Conservation (phyloP, 2,113 vertebrate species). For the Antigone vipio region DNA sequence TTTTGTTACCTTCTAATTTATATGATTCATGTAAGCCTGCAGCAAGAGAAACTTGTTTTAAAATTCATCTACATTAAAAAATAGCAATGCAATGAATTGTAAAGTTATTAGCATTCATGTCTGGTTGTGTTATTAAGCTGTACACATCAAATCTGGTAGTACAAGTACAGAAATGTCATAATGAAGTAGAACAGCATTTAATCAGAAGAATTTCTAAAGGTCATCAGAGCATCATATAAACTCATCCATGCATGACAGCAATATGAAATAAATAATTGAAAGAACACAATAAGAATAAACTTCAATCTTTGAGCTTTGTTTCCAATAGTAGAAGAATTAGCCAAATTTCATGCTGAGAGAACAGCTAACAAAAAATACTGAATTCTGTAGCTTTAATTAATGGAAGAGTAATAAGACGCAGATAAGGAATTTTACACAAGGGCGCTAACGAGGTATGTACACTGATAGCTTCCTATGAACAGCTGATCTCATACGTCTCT, state of each 20-base stretch:
- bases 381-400: conserved; percentile 56
- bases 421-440: conserved; percentile 24
- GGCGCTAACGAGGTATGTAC: conserved; percentile 28
- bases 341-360: conserved; percentile 15
- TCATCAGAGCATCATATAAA: conserved; percentile 72
- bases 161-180: conserved; percentile 75
- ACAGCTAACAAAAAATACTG: background rate
- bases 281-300: conserved; percentile 44
- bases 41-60: conserved; percentile 81
- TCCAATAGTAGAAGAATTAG: conserved; percentile 26
- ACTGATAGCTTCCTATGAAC: background rate
- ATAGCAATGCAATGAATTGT: conserved; percentile 75
- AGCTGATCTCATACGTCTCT: background rate
- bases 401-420: conserved; percentile 49
- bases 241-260: conserved; percentile 57
- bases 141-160: conserved; percentile 76
- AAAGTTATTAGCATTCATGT: conserved; percentile 80
- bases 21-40: conserved; percentile 80
- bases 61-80: conserved; percentile 80
- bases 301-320: conserved; percentile 45
- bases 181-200: conserved; percentile 73
- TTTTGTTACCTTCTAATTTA: conserved; percentile 84
- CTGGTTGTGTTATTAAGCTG: conserved; percentile 76
- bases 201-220: conserved; percentile 78
- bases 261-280: conserved; percentile 65